A percentile compares a stretch with the other conserved stretches of the same genome.
Evolutionary conservation across 1,140 invertebrate species (phyloP).

Genomic region (Zeugodacus cucurbitae): DNA sequence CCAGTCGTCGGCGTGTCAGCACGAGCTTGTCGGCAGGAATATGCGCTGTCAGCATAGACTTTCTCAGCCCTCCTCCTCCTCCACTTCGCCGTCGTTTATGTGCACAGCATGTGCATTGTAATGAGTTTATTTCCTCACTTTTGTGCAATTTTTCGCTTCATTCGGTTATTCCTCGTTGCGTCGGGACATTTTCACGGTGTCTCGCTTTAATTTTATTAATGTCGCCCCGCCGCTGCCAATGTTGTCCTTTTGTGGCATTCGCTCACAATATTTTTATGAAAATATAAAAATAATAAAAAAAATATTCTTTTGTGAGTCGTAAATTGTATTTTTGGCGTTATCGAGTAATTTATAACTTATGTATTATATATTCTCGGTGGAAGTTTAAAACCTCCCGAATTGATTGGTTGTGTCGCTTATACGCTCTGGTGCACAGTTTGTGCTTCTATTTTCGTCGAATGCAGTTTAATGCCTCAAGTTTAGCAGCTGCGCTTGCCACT

Average conservation of each 20-base stretch:
- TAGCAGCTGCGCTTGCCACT: too few species aligned
- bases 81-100: not conserved
- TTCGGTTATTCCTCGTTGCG: not conserved
- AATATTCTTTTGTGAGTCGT: not conserved
- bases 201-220: not conserved
- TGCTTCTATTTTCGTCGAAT: too few species aligned
- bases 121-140: slow-evolving; percentile 22
- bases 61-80: not conserved
- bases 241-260: not conserved
- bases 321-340: not conserved
- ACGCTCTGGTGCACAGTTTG: not conserved
- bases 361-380: not conserved
- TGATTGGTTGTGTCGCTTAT: not conserved
- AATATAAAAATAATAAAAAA: too few species aligned
- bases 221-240: not conserved
- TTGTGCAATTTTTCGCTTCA: slow-evolving; percentile 31
- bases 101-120: not conserved
- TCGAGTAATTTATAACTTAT: not conserved
- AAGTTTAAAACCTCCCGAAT: not conserved
- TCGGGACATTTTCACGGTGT: not conserved
- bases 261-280: slow-evolving; percentile 3
- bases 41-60: not conserved
- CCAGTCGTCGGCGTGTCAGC: not conserved
- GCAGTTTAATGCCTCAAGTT: too few species aligned
- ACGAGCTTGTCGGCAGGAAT: not conserved